Evolutionary conservation across 1,140 invertebrate species (phyloP).

Genomic region (Cepaea nemoralis): DNA sequence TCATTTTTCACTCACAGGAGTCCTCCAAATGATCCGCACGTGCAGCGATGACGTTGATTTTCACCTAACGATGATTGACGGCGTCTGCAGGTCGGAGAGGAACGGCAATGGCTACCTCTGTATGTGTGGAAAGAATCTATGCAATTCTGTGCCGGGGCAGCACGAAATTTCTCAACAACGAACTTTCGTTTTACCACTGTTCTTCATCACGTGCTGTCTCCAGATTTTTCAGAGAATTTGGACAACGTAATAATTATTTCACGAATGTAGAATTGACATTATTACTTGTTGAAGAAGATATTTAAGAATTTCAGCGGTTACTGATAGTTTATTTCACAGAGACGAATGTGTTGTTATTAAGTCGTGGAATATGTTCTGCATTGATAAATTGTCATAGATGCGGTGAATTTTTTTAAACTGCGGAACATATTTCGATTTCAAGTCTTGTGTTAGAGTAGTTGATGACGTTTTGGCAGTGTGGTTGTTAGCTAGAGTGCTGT

Average conservation of each 20-base stretch:
- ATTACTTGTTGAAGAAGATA: too few species aligned
- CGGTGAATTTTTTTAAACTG: too few species aligned
- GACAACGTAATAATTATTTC: neutral
- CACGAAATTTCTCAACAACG: neutral
- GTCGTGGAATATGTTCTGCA: too few species aligned
- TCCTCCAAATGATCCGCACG: conserved; percentile 55
- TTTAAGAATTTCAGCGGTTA: too few species aligned
- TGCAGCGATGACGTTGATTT: conserved; percentile 59
- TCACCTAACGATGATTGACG: conserved; percentile 60
- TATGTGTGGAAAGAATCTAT: conserved; percentile 63
- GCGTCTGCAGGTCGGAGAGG: conserved; percentile 61
- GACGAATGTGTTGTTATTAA: too few species aligned
- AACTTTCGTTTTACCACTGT: neutral
- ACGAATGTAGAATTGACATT: neutral
- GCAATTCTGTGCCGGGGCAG: conserved; percentile 48
- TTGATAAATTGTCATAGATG: too few species aligned
- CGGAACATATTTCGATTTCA: too few species aligned
- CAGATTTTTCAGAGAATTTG: neutral
- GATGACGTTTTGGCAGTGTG: too few species aligned
- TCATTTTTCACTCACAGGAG: conserved; percentile 47
- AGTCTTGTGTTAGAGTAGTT: too few species aligned
- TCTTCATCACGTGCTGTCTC: neutral
- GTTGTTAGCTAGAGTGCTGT: too few species aligned
- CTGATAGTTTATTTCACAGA: too few species aligned
- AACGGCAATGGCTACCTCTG: conserved; percentile 63